phyloP scores from a whole-genome alignment of 30 jellyfish, hydroid and myxozoan species.

The Clytia hemisphaerica region DNA sequence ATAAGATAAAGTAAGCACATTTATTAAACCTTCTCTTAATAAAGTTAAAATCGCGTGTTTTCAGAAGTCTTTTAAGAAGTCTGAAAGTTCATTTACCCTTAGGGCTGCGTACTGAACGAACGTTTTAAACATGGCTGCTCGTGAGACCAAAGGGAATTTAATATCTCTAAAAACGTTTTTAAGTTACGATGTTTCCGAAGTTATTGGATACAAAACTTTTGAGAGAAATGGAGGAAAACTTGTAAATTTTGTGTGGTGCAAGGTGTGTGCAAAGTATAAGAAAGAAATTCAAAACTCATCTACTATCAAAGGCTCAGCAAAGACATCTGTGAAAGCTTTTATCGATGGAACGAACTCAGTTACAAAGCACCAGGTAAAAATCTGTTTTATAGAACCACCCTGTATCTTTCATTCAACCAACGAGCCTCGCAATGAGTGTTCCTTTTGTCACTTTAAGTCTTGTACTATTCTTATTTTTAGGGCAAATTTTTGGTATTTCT shows the following conservation, averaged over 20 bases:
- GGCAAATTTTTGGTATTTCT: too few relatives aligned
- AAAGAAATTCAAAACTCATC: not conserved
- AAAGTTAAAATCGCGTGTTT: too few relatives aligned
- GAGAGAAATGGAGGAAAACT: not conserved
- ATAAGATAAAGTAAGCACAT: too few relatives aligned
- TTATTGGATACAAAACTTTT: conserved; percentile 20
- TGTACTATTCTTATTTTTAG: too few relatives aligned
- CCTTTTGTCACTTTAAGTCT: too few relatives aligned
- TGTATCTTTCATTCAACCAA: too few relatives aligned
- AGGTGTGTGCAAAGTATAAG: conserved; percentile 30
- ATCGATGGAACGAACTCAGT: conserved; percentile 31
- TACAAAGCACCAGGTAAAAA: conserved; percentile 30
- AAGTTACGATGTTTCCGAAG: not conserved
- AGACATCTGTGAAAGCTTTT: conserved; percentile 19
- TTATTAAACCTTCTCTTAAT: too few relatives aligned
- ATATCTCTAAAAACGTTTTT: conserved; percentile 9
- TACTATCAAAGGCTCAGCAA: conserved; percentile 14
- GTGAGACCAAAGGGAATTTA: conserved; percentile 8
- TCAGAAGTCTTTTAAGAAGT: too few relatives aligned
- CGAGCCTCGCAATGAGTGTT: too few relatives aligned
- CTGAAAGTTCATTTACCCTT: too few relatives aligned
- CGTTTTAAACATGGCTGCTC: not conserved
- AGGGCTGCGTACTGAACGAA: too few relatives aligned
- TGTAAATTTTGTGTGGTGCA: conserved; percentile 31
- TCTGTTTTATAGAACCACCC: too few relatives aligned